These are phyloP conservation scores for Papilio machaon DNA, from an alignment of 1,140 invertebrate species.

Conservation along the genomic window DNA sequence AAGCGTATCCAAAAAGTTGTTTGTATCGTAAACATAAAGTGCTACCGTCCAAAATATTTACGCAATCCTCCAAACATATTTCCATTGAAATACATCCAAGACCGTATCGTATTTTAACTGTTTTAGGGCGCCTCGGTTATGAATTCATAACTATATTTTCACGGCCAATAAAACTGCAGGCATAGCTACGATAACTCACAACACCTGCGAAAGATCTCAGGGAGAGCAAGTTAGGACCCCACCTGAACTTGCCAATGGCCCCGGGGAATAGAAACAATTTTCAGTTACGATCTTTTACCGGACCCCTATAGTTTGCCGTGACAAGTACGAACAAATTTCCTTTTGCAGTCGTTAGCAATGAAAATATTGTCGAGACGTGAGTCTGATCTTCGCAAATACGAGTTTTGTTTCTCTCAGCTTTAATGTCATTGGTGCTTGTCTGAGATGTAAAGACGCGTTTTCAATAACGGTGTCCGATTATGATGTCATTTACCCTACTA, in stretches of 20 bases:
- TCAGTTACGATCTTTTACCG: slow-evolving; percentile 63
- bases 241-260: slow-evolving; percentile 52
- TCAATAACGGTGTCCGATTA: slow-evolving; percentile 29
- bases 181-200: slow-evolving; percentile 61
- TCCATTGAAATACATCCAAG: slow-evolving; percentile 9
- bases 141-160: slow-evolving; percentile 46
- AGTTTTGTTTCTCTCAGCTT: slow-evolving; percentile 42
- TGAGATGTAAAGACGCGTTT: neutral
- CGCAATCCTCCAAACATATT: neutral
- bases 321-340: slow-evolving; percentile 58
- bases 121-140: slow-evolving; percentile 31
- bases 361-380: slow-evolving; percentile 60
- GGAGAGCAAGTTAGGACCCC: slow-evolving; percentile 43
- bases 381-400: slow-evolving; percentile 43
- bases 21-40: slow-evolving; percentile 1
- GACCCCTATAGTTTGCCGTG: slow-evolving; percentile 50
- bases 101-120: slow-evolving; percentile 31
- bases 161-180: slow-evolving; percentile 61
- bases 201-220: slow-evolving; percentile 65
- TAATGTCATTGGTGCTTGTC: slow-evolving; percentile 35
- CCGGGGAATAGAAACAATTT: slow-evolving; percentile 66
- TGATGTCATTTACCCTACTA: slow-evolving; percentile 27
- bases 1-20: neutral
- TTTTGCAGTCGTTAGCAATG: slow-evolving; percentile 54
- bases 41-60: slow-evolving; percentile 9